A percentile compares a stretch with the other conserved stretches of the same genome.
Conservation (phyloP, 2,888 invertebrate genomes). For the Hoplodrina ambigua region DNA sequence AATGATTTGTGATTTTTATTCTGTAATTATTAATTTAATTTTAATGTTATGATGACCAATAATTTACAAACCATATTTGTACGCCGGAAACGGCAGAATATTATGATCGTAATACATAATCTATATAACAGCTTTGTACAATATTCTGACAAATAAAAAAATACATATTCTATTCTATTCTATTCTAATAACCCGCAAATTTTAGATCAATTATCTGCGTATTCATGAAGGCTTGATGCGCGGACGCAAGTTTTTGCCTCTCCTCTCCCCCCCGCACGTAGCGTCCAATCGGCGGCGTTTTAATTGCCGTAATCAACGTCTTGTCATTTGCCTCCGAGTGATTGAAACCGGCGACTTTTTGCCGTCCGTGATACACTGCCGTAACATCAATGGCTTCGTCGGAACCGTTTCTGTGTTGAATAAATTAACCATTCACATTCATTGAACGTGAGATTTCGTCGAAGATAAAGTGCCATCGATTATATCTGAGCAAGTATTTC, state of each 20-base stretch:
- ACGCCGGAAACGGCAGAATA: too few relatives aligned
- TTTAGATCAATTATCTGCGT: constrained; percentile 38
- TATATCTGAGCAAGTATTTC: constrained; percentile 56
- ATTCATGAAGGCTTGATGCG: constrained; percentile 37
- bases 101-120: too few relatives aligned
- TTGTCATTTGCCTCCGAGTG: constrained; percentile 77
- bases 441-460: constrained; percentile 61
- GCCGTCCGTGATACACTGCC: constrained; percentile 55
- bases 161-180: too few relatives aligned
- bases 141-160: too few relatives aligned
- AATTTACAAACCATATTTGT: too few relatives aligned
- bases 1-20: too few relatives aligned
- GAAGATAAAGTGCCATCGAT: constrained; percentile 59
- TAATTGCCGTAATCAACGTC: constrained; percentile 77
- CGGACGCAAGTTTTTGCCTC: constrained; percentile 50
- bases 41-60: too few relatives aligned
- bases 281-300: constrained; percentile 60
- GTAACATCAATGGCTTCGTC: constrained; percentile 65
- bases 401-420: constrained; percentile 63
- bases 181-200: constrained; percentile 32
- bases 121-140: too few relatives aligned
- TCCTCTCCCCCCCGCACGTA: constrained; percentile 6
- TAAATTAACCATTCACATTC: constrained; percentile 65
- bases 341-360: constrained; percentile 67
- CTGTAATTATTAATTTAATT: too few relatives aligned